A percentile compares a stretch with the other conserved stretches of the same genome.
Evolutionary conservation across 2,888 invertebrate genomes (phyloP).

Genomic region (Lagria hirta): DNA sequence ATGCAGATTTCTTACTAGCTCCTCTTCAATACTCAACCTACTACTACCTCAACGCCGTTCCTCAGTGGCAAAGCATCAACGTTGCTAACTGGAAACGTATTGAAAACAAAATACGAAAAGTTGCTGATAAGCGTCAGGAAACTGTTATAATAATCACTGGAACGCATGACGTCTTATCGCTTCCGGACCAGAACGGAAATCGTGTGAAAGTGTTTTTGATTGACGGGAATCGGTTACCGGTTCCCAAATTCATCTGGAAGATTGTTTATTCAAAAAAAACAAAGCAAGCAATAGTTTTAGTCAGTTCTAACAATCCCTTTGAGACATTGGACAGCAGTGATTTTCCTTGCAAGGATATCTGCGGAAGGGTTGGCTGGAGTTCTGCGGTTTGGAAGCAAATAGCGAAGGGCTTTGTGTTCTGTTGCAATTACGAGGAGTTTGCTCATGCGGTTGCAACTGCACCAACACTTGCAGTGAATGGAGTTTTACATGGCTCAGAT

Average conservation of each 20-base stretch:
- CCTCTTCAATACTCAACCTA: conserved; percentile 56
- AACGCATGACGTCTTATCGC: conserved; percentile 37
- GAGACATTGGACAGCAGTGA: conserved; percentile 30
- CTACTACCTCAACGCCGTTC: conserved; percentile 57
- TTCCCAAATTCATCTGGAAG: conserved; percentile 57
- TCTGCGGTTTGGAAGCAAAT: conserved; percentile 37
- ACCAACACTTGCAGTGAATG: conserved; percentile 12
- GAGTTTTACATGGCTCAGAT: conserved; percentile 11
- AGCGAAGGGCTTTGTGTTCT: conserved; percentile 50
- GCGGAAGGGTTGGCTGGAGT: conserved; percentile 47
- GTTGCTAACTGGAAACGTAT: conserved; percentile 57
- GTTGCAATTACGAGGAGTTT: conserved; percentile 45
- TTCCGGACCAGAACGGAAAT: conserved; percentile 48
- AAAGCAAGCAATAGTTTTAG: conserved; percentile 54
- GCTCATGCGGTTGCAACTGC: conserved; percentile 12
- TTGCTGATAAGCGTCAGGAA: conserved; percentile 46
- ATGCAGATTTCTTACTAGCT: conserved; percentile 57
- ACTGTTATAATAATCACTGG: conserved; percentile 55
- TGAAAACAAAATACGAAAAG: conserved; percentile 51
- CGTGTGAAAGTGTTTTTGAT: conserved; percentile 50
- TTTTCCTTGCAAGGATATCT: conserved; percentile 49
- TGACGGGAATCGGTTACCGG: conserved; percentile 46
- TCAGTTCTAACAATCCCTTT: conserved; percentile 58
- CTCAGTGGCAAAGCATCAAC: conserved; percentile 56
- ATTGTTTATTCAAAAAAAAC: conserved; percentile 51